Base-by-base conservation (phyloP, 2,888 invertebrate species). In the Belgica antarctica region DNA sequence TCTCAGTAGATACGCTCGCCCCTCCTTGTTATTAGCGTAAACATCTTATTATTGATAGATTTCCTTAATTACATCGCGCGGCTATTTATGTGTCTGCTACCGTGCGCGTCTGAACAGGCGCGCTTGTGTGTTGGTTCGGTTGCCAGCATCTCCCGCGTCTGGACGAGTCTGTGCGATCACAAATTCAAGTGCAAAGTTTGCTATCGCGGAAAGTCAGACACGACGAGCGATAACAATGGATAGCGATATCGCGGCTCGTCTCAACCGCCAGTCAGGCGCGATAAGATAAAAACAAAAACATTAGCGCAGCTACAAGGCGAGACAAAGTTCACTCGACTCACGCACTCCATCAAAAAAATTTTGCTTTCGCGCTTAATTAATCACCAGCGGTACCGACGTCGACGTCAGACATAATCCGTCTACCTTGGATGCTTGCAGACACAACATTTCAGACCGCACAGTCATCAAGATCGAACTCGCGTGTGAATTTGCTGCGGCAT, bases 11-110 rank as follows among this genome's bases (percentile, higher is more conserved):
- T n/a, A n/a, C n/a, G 19, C 27, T 59, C 59, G 24, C 59, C 2
- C n/a, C 59, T 59, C 27, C 59, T 59, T 25, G 1, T 59, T 59
- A 24, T 59, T 59, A 59, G 27, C 27, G 59, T 59, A 59, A 59
- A 59, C 59, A 59, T 59, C 59, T 59, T 59, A 59, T 59, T 59
- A 59, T 59, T 59, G 59, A 59, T 59, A 59, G 59, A 59, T 59
- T 59, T 59, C 59, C 59, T 59, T 59, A 59, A 59, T 59, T 59
- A 59, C 59, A 59, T 27, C 59, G 59, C 8, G 34, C 19, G 34
- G 19, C 62, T 17, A 62, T 62, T 62, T 62, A 62, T 28, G 34
- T 62, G 62, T 62, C 62, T 62, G 62, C 62, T 34, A 62, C 34
- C 34, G 62, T 62, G 31, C 17, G 47, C 62, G 28, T 34, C 59